Evolutionary conservation across 35 echinoderm and acorn worm genomes (phyloP).

Genomic region (Lytechinus pictus): DNA sequence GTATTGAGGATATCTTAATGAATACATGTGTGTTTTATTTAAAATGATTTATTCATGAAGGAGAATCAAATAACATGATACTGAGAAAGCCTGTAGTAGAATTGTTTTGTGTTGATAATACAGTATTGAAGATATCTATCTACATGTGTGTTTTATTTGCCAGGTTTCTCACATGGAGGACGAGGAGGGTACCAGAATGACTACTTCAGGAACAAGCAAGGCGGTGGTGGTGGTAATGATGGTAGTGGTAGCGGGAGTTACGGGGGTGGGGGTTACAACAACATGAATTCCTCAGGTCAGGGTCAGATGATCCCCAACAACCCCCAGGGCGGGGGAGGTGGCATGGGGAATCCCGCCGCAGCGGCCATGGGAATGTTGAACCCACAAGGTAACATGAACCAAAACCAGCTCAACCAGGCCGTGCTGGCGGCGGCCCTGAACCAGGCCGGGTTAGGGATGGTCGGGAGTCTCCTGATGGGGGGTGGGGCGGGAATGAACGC

Average conservation of each 20-base stretch:
- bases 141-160: not conserved
- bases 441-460: conserved; percentile 37
- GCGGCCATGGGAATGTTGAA: not conserved
- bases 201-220: conserved; percentile 25
- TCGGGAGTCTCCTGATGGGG: conserved; percentile 35
- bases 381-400: conserved; percentile 15
- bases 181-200: conserved; percentile 38
- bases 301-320: conserved; percentile 19
- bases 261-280: conserved; percentile 35
- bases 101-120: too few relatives aligned
- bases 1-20: too few relatives aligned
- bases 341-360: not conserved
- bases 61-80: too few relatives aligned
- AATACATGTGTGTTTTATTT: too few relatives aligned
- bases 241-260: conserved; percentile 14
- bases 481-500: conserved; percentile 5
- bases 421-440: conserved; percentile 32
- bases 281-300: not conserved
- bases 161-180: conserved; percentile 27
- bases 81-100: too few relatives aligned
- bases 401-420: conserved; percentile 45
- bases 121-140: too few relatives aligned
- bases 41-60: too few relatives aligned
- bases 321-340: conserved; percentile 23
- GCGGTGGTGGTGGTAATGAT: conserved; percentile 6